Evolutionary conservation across 2,888 invertebrate species (phyloP), one percentile per base, ranked within the genome.

Genomic region (Zygaena filipendulae): DNA sequence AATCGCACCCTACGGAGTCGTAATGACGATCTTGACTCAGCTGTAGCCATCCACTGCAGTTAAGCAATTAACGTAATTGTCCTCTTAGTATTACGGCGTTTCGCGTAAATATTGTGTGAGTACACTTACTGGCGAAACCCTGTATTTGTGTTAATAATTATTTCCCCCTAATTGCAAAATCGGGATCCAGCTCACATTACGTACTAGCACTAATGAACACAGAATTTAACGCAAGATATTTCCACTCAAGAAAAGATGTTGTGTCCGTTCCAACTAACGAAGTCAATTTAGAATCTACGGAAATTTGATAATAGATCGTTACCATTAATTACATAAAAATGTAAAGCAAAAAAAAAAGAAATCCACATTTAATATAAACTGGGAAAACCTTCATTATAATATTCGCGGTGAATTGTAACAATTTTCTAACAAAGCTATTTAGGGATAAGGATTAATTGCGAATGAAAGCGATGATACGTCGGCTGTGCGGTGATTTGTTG

Each of bases 181-280:
- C 58, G 47, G 52, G 52, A 52, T 49, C 49, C 52, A 58, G 47
- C 41, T 67, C 55, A 38, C 41, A 44, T 75, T 74, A n/a, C n/a
- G n/a, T n/a, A n/a, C n/a, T 68, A 53, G 36, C 53, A 59, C 59
- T 77, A 79, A 77, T 74, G 77, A 79, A 69, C 66, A 59, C 55
- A 69, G 16, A 6, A 16, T 16, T 16, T 16, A 58, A 69, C 54
- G 77, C 66, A 74, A 79, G 74, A 79, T 75, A 77, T 69, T 75
- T 71, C 70, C 67, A 16, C 7, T 16, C 5, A 16, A 36, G 40
- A 32, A 39, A 43, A 41, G 34, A 34, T 34, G 21, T 28, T 26
- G 26, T 33, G 36, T 36, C 27, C 27, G 30, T 30, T 29, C 22
- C 35, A 41, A 43, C 32, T 36, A 41, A 43, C 32, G 39, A 43